phyloP scores from a whole-genome alignment of 2,797 vertebrate species.

The Mormyrus hasselquistii region DNA sequence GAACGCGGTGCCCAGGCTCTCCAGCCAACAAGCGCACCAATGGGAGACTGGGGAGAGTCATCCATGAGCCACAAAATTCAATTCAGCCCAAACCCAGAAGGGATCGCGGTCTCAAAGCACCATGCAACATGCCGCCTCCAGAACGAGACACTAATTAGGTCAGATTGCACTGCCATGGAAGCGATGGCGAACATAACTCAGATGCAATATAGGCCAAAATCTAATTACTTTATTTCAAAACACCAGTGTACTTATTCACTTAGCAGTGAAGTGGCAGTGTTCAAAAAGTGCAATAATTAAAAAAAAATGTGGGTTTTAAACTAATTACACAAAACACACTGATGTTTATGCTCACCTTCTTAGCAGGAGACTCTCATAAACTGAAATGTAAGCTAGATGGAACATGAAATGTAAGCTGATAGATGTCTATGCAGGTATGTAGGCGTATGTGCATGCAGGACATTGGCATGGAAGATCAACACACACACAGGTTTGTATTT shows the following conservation, averaged over 20 bases:
- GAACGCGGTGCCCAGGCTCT: conserved; percentile 39
- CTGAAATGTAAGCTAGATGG: not conserved
- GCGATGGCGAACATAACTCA: conserved; percentile 18
- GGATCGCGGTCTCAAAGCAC: conserved; percentile 44
- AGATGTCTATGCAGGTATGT: not conserved
- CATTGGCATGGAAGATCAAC: conserved; percentile 42
- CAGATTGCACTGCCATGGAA: conserved; percentile 39
- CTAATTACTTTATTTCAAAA: conserved; percentile 2
- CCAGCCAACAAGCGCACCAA: conserved; percentile 33
- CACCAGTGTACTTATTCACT: not conserved
- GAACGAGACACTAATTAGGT: conserved; percentile 43
- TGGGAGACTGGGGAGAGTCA: conserved; percentile 39
- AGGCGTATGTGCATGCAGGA: conserved; percentile 45
- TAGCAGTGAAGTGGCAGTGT: not conserved
- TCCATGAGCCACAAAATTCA: conserved; percentile 49
- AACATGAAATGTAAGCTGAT: not conserved
- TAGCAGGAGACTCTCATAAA: not conserved
- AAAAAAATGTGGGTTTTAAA: not conserved
- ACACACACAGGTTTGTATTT: conserved; percentile 10
- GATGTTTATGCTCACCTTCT: not conserved
- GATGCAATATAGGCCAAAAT: not conserved
- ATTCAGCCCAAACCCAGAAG: conserved; percentile 45
- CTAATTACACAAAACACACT: conserved; percentile 5
- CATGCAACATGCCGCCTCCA: conserved; percentile 43
- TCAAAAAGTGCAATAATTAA: conserved; percentile 8